These are phyloP conservation scores for Dasypolia templi DNA, from an alignment of 2,888 invertebrate species.

Conservation along the genomic window DNA sequence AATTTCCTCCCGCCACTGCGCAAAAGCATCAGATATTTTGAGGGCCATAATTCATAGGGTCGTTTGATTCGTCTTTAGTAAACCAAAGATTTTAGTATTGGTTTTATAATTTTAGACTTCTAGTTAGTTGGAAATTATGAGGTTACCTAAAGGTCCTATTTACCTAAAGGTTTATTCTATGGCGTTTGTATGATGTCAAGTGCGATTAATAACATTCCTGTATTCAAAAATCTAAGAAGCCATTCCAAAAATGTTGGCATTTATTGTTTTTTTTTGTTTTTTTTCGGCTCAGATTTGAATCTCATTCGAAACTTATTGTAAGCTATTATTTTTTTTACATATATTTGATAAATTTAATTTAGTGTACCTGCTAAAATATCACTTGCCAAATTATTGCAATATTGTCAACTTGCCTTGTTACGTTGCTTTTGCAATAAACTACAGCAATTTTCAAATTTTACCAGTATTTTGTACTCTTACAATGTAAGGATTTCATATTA, in stretches of 20 bases:
- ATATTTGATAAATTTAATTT: conserved; percentile 38
- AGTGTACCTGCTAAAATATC: conserved; percentile 51
- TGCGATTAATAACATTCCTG: conserved; percentile 64
- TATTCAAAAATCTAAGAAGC: conserved; percentile 38
- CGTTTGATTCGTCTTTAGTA: conserved; percentile 72
- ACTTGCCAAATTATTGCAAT: conserved; percentile 66
- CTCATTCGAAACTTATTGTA: conserved; percentile 62
- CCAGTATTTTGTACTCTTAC: conserved; percentile 24
- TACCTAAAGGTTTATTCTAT: conserved; percentile 19
- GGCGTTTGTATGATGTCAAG: conserved; percentile 24
- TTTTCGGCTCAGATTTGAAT: conserved; percentile 66
- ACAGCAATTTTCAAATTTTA: conserved; percentile 3
- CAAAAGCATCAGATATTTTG: conserved; percentile 34
- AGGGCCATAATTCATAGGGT: conserved; percentile 66
- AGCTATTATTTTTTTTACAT: conserved; percentile 47
- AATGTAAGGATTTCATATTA: conserved; percentile 17
- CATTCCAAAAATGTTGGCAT: conserved; percentile 68
- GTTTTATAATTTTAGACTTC: conserved; percentile 59
- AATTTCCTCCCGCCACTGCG: conserved; percentile 24
- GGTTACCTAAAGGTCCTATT: conserved; percentile 37
- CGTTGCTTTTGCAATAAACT: conserved; percentile 22
- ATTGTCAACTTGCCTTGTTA: conserved; percentile 58
- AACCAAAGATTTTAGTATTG: conserved; percentile 82
- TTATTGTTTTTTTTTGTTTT: conserved; percentile 51
- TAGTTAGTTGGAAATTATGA: conserved; percentile 52